Evolutionary conservation across 2,888 invertebrate genomes (phyloP), one percentile per base, ranked within the genome.

Genomic region (Noctua janthina): DNA sequence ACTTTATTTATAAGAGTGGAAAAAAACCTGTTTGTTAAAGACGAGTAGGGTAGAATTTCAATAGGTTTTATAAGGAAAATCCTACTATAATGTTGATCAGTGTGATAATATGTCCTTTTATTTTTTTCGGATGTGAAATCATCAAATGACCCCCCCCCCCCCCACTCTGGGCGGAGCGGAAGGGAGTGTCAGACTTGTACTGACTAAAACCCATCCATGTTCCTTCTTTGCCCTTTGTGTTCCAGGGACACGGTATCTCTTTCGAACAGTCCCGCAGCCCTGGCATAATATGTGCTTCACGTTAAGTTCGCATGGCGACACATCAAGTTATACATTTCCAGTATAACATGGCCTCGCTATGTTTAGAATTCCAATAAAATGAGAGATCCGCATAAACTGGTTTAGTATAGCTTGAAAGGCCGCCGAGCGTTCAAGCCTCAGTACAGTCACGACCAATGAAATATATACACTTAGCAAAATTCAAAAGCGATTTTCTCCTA

Each of bases 41-140:
- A 49, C 64, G 29, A 70, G 54, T 68, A 46, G 71, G 70, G 66
- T 68, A 64, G 74, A 71, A 78, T 79, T 51, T 51, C n/a, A 72
- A 81, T 68, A 62, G 64, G 64, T 77, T 66, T 49, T 71, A 78
- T 78, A 66, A 85, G 83, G 85, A 89, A 88, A 89, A 89, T 85
- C 74, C 78, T 81, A 79, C 71, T 68, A 46, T 56, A 56, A 71
- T 64, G 67, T 79, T 78, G 76, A 82, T 84, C 82, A 43, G 5
- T 49, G n/a, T 72, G 70, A 76, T 81, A 81, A 51, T 29, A 70
- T 74, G 46, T 23, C 13, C 29, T 29, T 2, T 29, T 29, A 29
- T 29, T 29, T 29, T 29, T 29, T 29, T 29, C 29, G 29, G 29
- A 29, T 29, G 29, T 29, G 29, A 29, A 29, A 29, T 29, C 29